Percentiles rank a stretch among this genome's conserved stretches.
Evolutionary conservation across 2,888 invertebrate species (phyloP).

Genomic region (Silvanus unidentatus): DNA sequence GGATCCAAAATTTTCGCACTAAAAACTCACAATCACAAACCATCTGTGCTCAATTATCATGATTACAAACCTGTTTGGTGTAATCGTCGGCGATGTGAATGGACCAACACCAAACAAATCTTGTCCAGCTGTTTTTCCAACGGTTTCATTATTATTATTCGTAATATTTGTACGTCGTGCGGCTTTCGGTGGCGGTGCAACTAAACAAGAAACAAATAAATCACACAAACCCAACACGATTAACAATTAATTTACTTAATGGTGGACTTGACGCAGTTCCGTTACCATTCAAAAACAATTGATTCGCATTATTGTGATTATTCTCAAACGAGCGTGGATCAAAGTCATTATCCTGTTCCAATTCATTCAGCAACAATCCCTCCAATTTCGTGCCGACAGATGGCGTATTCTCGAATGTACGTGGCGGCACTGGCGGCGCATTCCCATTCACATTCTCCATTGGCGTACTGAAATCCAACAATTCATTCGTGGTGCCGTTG

Average conservation of each 20-base stretch:
- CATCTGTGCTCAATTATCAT: not conserved
- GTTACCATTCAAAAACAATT: slow-evolving; percentile 33
- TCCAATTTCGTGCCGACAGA: slow-evolving; percentile 73
- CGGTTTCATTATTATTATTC: slow-evolving; percentile 36
- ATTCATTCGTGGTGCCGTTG: slow-evolving; percentile 21
- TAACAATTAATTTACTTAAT: slow-evolving; percentile 54
- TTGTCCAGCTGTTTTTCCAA: slow-evolving; percentile 48
- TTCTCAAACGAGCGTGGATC: slow-evolving; percentile 82
- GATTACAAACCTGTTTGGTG: slow-evolving; percentile 28
- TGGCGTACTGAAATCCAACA: slow-evolving; percentile 37
- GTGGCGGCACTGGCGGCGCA: slow-evolving; percentile 49
- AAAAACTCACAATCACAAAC: too few species aligned
- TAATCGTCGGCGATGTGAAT: slow-evolving; percentile 52
- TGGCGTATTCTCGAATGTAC: slow-evolving; percentile 51
- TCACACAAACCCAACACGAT: not conserved
- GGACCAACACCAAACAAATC: slow-evolving; percentile 79
- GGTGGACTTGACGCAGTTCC: slow-evolving; percentile 51
- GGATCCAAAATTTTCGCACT: slow-evolving; percentile 59
- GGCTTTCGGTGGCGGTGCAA: slow-evolving; percentile 85
- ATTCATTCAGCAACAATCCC: slow-evolving; percentile 69
- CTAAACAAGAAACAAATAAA: slow-evolving; percentile 55
- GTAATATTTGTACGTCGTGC: slow-evolving; percentile 47
- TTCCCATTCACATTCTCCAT: slow-evolving; percentile 34
- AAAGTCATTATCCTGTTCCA: slow-evolving; percentile 77
- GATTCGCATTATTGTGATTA: slow-evolving; percentile 43